These are phyloP conservation scores for Leucophora obtusa DNA, from an alignment of 2,888 invertebrate species.

Conservation along the genomic window DNA sequence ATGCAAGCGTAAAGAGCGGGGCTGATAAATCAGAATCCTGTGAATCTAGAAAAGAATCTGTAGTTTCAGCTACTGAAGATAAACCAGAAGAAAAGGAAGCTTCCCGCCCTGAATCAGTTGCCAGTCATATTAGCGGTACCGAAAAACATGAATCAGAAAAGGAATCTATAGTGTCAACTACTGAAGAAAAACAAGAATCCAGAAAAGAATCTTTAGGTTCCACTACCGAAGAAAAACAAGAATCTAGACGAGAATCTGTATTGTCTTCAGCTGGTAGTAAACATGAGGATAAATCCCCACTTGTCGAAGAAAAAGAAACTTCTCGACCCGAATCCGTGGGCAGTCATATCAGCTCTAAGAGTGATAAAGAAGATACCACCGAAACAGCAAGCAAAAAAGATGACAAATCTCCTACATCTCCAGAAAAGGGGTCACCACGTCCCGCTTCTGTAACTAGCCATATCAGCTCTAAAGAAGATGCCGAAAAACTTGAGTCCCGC, in stretches of 20 bases:
- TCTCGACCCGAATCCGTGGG: slow-evolving; percentile 19
- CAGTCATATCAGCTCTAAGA: slow-evolving; percentile 48
- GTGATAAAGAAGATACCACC: slow-evolving; percentile 17
- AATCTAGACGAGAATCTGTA: slow-evolving; percentile 57
- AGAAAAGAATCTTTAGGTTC: slow-evolving; percentile 39
- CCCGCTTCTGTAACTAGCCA: slow-evolving; percentile 6
- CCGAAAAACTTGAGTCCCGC: slow-evolving; percentile 42
- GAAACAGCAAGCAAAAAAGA: background rate
- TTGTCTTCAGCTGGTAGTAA: slow-evolving; percentile 34
- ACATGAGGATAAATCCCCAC: slow-evolving; percentile 49
- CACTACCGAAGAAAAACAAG: slow-evolving; percentile 62
- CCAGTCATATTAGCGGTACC: slow-evolving; percentile 17
- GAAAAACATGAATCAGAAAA: slow-evolving; percentile 52
- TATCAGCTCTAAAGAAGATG: slow-evolving; percentile 39
- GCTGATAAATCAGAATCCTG: slow-evolving; percentile 33
- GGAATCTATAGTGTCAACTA: slow-evolving; percentile 35
- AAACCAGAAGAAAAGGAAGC: slow-evolving; percentile 44
- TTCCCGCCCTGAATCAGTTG: slow-evolving; percentile 70
- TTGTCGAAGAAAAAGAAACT: slow-evolving; percentile 27
- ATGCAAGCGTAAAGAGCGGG: slow-evolving; percentile 7
- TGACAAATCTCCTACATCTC: slow-evolving; percentile 28
- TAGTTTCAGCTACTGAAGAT: slow-evolving; percentile 37
- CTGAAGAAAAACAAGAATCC: background rate
- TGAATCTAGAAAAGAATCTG: slow-evolving; percentile 52
- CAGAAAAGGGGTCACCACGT: slow-evolving; percentile 40